Base-by-base conservation (phyloP, 2,113 vertebrate genomes). In the Amblyopsis rosae region DNA sequence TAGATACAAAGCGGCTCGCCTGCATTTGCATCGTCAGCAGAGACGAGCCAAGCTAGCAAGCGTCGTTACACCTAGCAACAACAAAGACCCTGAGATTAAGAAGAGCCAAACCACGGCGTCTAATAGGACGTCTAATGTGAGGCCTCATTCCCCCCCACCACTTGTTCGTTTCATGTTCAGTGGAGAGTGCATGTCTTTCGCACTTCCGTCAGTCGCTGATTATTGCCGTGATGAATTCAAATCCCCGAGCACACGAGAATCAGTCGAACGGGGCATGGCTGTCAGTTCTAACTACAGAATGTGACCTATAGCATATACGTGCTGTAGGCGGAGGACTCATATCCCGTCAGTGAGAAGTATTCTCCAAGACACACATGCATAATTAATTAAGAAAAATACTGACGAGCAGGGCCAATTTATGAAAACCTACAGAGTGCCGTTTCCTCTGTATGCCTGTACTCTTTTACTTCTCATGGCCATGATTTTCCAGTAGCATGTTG, bases 11-110 rank as follows among this genome's bases (percentile, higher is more conserved):
- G 12, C 74, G 35, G 74, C 90, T 91, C 89, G 84, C 86, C 87
- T 91, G 82, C 80, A 90, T 91, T 91, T 92, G 88, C 90, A 87
- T 92, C 83, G 85, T 88, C 84, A 87, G 87, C 85, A 84, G 82
- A 88, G 83, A 88, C 79, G 77, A 85, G 90, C 89, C 85, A 89
- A 84, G 83, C 75, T 66, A 81, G 77, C 83, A 80, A 73, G 81
- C 68, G 82, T 77, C 73, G 57, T 69, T 80, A 87, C 87, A 90
- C 87, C 79, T 86, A 90, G 90, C 87, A 81, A 82, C 83, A 81
- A 84, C 85, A 77, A 83, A 88, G 89, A 87, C 81, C 26, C 79
- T 75, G 68, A 89, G 81, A 90, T 89, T 86, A 88, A 89, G 81
- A 84, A 80, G 83, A 85, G 82, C 82, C 85, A 84, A 87, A 87